phyloP scores from a whole-genome alignment of 2,888 invertebrate species.

The Cataglyphis albicans region DNA sequence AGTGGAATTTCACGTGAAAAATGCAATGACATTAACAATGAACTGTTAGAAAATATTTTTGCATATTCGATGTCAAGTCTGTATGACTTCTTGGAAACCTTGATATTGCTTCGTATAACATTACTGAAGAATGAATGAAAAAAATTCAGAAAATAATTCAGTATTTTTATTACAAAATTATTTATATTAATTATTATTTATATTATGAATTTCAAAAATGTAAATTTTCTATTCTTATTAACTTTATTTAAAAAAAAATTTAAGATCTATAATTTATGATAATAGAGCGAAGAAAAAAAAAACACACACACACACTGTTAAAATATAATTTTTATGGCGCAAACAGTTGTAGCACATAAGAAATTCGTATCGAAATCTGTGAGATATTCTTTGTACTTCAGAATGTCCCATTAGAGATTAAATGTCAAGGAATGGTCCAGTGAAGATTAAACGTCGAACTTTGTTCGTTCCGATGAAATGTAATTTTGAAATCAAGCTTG shows the following conservation, averaged over 20 bases:
- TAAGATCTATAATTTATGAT: neutral
- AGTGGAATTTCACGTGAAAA: slow-evolving; percentile 32
- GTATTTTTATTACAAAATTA: neutral
- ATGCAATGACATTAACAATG: slow-evolving; percentile 52
- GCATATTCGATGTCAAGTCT: slow-evolving; percentile 56
- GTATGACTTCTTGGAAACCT: slow-evolving; percentile 53
- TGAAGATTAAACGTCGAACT: slow-evolving; percentile 46
- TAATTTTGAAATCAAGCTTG: slow-evolving; percentile 58
- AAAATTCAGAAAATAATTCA: neutral
- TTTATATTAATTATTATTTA: neutral
- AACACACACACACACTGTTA: neutral
- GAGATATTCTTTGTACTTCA: slow-evolving; percentile 10
- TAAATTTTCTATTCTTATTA: slow-evolving; percentile 2
- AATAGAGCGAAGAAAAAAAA: neutral
- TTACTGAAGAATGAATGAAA: neutral
- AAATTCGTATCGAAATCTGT: neutral
- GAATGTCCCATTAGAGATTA: slow-evolving; percentile 32
- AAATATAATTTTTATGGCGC: neutral
- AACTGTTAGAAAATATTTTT: slow-evolving; percentile 54
- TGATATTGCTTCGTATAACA: slow-evolving; percentile 37
- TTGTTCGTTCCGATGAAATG: slow-evolving; percentile 46
- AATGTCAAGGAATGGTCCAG: slow-evolving; percentile 20
- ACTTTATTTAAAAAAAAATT: neutral
- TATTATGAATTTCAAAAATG: neutral
- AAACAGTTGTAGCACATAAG: neutral